Evolutionary conservation across 2,113 vertebrate genomes (phyloP), one percentile per base, ranked within the genome.

Genomic region (Protomyctophum bolini): DNA sequence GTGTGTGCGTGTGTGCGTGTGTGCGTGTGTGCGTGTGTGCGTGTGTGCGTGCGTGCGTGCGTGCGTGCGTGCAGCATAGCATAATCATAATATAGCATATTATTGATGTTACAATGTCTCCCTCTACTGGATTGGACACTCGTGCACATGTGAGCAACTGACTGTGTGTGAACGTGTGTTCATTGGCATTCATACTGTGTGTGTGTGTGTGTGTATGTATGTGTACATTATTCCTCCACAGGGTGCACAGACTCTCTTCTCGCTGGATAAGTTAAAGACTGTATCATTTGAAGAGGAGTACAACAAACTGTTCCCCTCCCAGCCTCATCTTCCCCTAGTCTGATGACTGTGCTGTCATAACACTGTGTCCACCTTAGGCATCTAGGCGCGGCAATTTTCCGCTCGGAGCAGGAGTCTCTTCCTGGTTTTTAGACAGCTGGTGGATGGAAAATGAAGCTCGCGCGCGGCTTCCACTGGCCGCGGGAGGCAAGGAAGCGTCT

Each of bases 201-300:
- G 57, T 62, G 72, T 65, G 70, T 72, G 46, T 21, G 21, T 62
- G 72, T 65, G 70, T 72, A 21, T 21, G 21, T 29, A n/a, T 63
- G 15, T 66, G 61, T 70, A 21, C 21, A 10, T 60, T 60, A 45
- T 41, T 73, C 12, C 70, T 69, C 81, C 86, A 76, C 86, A 98
- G 97, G 95, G 92, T 57, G 88, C 82, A 79, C 95, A 94, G 56
- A 87, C 94, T n/a, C 91, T 95, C 87, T 88, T 97, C 91, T 95
- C 95, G 83, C 90, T 94, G 87, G 94, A 92, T 91, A 96, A 92
- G 88, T 90, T 97, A 82, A 94, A 94, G 93, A 94, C 93, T 67
- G 93, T 98, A 91, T 93, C 93, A 77, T 98, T 98, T 93, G 95
- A 98, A 93, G 97, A 98, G 89, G 97, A 98, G 68, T 98, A 97